phyloP scores from a whole-genome alignment of 2,797 vertebrate genomes.

The Paguma larvata region DNA sequence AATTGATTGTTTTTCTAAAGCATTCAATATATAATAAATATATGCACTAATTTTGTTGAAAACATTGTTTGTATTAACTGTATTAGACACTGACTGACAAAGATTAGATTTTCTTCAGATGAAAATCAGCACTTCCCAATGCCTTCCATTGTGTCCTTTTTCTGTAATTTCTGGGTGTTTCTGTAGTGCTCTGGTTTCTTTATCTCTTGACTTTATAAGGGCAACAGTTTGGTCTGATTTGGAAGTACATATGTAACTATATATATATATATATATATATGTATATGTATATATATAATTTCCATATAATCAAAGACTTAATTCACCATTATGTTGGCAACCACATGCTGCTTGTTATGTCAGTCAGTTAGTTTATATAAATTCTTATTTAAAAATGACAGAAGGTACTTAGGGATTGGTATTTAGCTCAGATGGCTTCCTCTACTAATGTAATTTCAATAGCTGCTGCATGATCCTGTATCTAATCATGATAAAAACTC shows the following conservation, averaged over 20 bases:
- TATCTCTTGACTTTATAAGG: neutral
- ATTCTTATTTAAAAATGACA: conserved; percentile 23
- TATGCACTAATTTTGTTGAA: neutral
- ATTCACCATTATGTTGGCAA: neutral
- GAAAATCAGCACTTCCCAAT: neutral
- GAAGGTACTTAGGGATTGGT: neutral
- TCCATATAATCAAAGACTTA: conserved; percentile 8
- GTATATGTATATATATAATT: neutral
- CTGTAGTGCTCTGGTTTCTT: neutral
- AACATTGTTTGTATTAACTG: neutral
- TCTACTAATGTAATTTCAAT: conserved; percentile 7
- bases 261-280: neutral
- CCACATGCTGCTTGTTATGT: neutral
- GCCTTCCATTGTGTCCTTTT: neutral
- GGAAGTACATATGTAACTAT: neutral
- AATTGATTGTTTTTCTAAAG: neutral
- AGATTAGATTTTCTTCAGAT: neutral
- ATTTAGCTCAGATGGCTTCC: neutral
- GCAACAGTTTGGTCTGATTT: neutral
- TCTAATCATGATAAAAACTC: neutral
- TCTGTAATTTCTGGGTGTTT: neutral
- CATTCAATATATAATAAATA: neutral
- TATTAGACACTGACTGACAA: neutral
- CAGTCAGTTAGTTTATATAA: neutral
- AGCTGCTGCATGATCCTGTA: neutral